Conservation (phyloP, 2,113 vertebrate species). For the Dipodomys stephensi region DNA sequence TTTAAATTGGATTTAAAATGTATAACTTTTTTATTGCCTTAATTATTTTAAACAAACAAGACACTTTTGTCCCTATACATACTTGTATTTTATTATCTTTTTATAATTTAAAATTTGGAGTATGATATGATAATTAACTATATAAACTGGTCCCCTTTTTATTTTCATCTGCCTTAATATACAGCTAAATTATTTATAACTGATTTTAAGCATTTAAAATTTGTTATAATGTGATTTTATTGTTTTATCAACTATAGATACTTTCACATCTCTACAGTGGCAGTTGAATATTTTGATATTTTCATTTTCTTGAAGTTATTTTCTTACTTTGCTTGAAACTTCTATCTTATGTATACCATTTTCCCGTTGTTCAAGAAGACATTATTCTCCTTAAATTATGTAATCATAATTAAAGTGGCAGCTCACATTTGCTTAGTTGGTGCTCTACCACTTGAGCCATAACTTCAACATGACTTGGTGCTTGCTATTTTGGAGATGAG, state of each 20-base stretch:
- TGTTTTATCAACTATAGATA: not conserved
- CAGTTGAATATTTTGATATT: not conserved
- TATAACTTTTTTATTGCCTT: too few species aligned
- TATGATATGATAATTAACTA: not conserved
- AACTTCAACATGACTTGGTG: too few species aligned
- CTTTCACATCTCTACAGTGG: not conserved
- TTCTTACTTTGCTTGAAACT: rapidly evolving
- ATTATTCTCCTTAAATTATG: not conserved
- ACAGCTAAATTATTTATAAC: not conserved
- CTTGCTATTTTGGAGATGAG: too few species aligned
- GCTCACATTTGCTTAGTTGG: not conserved
- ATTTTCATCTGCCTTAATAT: too few species aligned
- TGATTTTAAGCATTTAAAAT: not conserved
- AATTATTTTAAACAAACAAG: not conserved
- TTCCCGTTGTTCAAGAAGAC: not conserved
- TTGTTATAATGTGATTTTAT: not conserved
- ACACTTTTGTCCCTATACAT: not conserved
- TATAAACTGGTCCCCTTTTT: not conserved
- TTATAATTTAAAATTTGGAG: not conserved
- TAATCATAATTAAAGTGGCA: not conserved
- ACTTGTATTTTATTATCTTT: not conserved
- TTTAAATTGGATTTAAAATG: not conserved
- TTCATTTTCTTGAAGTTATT: not conserved
- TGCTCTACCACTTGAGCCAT: too few species aligned
- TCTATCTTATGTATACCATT: not conserved